Base-by-base conservation (phyloP, 2,888 invertebrate genomes). In the Drosophila robusta region DNA sequence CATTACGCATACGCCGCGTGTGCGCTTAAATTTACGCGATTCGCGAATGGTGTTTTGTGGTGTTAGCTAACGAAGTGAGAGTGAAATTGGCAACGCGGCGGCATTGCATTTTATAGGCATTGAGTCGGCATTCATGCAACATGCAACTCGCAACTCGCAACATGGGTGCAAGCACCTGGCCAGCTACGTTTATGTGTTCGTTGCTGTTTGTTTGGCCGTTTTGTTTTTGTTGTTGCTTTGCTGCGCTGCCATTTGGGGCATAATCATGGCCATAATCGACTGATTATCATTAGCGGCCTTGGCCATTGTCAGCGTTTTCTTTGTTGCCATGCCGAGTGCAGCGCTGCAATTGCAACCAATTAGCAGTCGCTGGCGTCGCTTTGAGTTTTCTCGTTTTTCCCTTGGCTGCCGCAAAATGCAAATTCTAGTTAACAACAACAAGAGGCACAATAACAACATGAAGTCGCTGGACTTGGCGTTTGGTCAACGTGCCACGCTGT, bases 11-110 rank as follows among this genome's bases (percentile, higher is more conserved):
- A 69, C 66, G 57, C 62, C 45, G 64, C 70, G 62, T 74, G 41
- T 56, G 46, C 47, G 49, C 18, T 49, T 49, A n/a, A 36, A 11
- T 41, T 1, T 29, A 7, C 8, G 6, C 26, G 26, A 6, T 34
- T 34, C 57, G 63, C 58, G 52, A 51, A 54, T 66, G 65, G 70
- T 63, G 64, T 65, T 63, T 49, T 73, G 58, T 70, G 74, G 83
- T 72, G 75, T 75, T 80, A 76, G 78, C 86, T 70, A 79, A 80
- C 79, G 73, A 76, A 84, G 81, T 81, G 89, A 90, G 90, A 90
- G 90, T 90, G 90, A 90, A 90, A 90, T 86, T 80, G 80, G 72
- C 80, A 73, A 61, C 57, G 73, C 70, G 63, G 55, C 66, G 61
- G 64, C 62, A 68, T 74, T 77, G 70, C 80, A 71, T 89, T 90